A percentile compares a stretch with the other conserved stretches of the same genome.
These are phyloP conservation scores for Chaitophorus viminalis DNA, from an alignment of 2,888 invertebrate genomes.

Conservation along the genomic window DNA sequence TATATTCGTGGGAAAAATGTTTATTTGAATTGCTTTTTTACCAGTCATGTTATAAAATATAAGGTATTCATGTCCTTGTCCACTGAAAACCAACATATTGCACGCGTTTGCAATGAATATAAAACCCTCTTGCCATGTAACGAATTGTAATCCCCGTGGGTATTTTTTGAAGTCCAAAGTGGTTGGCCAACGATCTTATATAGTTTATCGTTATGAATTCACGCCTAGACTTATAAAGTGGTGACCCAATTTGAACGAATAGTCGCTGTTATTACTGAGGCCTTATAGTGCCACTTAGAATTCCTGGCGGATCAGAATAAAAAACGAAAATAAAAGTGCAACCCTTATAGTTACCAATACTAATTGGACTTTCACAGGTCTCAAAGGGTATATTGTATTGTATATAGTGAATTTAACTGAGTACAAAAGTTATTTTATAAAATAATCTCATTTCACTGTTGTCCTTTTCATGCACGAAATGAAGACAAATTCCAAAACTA, in stretches of 20 bases:
- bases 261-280: not conserved
- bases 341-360: constrained; percentile 45
- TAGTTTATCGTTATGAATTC: constrained; percentile 44
- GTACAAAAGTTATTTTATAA: constrained; percentile 20
- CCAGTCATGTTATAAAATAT: not conserved
- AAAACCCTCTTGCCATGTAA: not conserved
- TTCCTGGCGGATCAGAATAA: constrained; percentile 20
- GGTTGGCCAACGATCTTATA: constrained; percentile 17
- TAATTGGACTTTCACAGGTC: constrained; percentile 46
- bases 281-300: constrained; percentile 28
- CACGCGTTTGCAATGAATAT: constrained; percentile 32
- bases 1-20: not conserved
- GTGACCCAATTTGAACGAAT: constrained; percentile 31
- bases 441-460: constrained; percentile 15
- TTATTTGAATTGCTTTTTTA: not conserved
- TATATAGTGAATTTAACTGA: constrained; percentile 7
- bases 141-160: constrained; percentile 27
- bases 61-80: not conserved
- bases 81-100: not conserved
- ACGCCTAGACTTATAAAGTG: constrained; percentile 32
- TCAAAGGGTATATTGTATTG: constrained; percentile 24
- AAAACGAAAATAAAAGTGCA: not conserved
- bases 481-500: not conserved
- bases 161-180: constrained; percentile 30
- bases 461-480: not conserved